Base-by-base conservation (phyloP, 37 sponge, comb jelly and placozoan species). In the Bolinopsis microptera region DNA sequence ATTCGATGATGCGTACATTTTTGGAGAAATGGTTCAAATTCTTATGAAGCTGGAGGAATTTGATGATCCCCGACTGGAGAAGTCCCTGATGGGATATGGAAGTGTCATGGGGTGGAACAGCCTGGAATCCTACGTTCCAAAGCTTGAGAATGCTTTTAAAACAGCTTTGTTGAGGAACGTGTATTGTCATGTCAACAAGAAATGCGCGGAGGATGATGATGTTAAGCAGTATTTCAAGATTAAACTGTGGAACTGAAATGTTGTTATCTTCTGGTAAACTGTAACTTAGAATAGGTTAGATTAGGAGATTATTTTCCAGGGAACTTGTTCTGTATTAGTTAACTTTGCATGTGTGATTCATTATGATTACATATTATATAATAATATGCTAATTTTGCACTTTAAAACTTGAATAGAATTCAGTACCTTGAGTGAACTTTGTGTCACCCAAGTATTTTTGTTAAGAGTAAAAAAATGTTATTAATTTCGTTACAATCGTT, bases 1-100 rank as follows among this genome's bases (percentile, higher is more conserved):
- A 16, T 98, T 98, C 69, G 97, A 98, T 69, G 98, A 98, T 95
- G 98, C 97, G 23, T 98, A 94, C 48, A 94, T 98, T 5, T 96
- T 96, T 75, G 97, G 98, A 1, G 98, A 98, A 93, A 95, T 98
- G 38, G 95, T 96, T 21, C 97, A 94, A 0, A 80, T 97, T 13
- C 95, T 98, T 69, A 95, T 98, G 95, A 94, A 93, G 38, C 68
- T 83, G 76, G 97, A 95, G 69, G 70, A 69, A 35, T 98, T 95
- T 68, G 96, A 96, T 93, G 95, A 97, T 75, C 94, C 93, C 27
- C 93, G 95, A 8, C 93, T 98, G 36, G 70, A 68, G 35, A 83
- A 93, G 35, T 96, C 95, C 41, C 38, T 98, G 94, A 76, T 97
- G 16, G 96, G 95, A 23, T 94, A 97, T 94, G 97, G 98, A 21